Evolutionary conservation across 2,113 vertebrate species (phyloP).

Genomic region (Poeciliopsis prolifica): DNA sequence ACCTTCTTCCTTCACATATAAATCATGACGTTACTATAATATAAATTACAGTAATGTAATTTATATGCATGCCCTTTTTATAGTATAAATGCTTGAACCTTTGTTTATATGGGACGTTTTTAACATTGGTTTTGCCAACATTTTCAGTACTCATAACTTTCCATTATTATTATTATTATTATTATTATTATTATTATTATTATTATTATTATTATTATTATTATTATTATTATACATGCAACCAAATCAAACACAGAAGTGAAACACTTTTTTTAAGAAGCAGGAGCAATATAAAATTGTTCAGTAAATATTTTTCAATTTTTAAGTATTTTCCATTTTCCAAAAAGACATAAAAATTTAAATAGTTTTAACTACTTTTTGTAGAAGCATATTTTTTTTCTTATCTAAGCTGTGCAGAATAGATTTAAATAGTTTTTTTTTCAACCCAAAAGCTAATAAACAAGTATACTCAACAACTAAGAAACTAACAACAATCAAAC

Average conservation of each 20-base stretch:
- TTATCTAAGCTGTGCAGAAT: background rate
- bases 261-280: background rate
- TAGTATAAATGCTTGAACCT: background rate
- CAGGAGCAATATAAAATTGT: background rate
- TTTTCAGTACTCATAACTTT: too few species aligned
- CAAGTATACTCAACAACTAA: background rate
- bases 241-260: too few species aligned
- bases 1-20: background rate
- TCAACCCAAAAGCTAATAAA: background rate
- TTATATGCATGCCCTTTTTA: background rate
- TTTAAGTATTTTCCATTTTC: background rate
- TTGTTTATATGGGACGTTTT: background rate
- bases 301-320: background rate
- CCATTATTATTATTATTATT: too few species aligned
- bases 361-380: background rate
- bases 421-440: background rate
- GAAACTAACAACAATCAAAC: background rate
- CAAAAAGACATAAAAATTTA: background rate
- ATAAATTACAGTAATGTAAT: background rate
- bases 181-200: too few species aligned
- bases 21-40: too few species aligned
- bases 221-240: too few species aligned
- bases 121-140: background rate
- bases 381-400: background rate
- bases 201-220: too few species aligned